Percentiles rank a stretch among this genome's conserved stretches.
Conservation (phyloP, 2,888 invertebrate genomes). For the Hydrotaea diabolus region DNA sequence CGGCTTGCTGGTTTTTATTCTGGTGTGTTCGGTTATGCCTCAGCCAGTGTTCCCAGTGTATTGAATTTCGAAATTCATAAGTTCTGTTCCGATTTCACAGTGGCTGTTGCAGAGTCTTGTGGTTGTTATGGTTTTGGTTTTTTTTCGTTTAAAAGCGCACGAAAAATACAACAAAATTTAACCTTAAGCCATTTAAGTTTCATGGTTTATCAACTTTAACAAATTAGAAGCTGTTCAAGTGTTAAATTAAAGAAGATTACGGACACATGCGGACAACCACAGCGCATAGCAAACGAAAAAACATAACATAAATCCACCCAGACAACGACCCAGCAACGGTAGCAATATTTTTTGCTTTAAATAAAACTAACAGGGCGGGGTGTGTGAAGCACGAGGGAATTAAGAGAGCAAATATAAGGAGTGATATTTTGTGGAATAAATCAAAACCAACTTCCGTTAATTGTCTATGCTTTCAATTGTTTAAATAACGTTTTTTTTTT, state of each 20-base stretch:
- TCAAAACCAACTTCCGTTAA: slow-evolving; percentile 11
- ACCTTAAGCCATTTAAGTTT: slow-evolving; percentile 56
- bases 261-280: background rate
- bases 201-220: slow-evolving; percentile 48
- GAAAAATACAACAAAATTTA: slow-evolving; percentile 31
- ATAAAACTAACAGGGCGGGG: no score
- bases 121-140: slow-evolving; percentile 11
- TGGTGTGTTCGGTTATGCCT: background rate
- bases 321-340: background rate
- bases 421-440: background rate
- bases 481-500: background rate
- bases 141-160: background rate
- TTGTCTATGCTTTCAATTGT: slow-evolving; percentile 8
- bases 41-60: slow-evolving; percentile 58
- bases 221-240: slow-evolving; percentile 61
- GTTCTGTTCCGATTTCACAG: background rate
- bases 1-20: background rate
- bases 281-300: no score
- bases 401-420: background rate
- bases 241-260: slow-evolving; percentile 54
- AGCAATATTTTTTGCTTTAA: no score
- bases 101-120: background rate
- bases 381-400: background rate
- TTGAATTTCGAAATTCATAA: slow-evolving; percentile 54
- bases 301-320: background rate